Evolutionary conservation across 53 echinoderm and acorn worm genomes (phyloP), one percentile per base, ranked within the genome.

Genomic region (Temnopleurus reevesii): DNA sequence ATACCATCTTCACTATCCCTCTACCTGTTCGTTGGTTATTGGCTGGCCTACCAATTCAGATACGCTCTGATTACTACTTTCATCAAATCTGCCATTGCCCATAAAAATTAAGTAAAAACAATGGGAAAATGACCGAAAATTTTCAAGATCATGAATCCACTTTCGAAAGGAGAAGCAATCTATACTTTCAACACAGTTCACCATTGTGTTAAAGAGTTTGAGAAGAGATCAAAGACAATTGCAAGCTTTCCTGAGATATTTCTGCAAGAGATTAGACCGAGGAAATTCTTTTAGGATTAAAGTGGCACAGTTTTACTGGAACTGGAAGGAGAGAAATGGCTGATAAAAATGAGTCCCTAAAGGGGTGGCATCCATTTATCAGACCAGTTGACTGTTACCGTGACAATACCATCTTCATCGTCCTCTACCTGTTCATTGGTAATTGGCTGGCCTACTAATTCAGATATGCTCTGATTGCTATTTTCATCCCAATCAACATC

Each of bases 381-480:
- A 80, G 51, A 80, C 13, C n/a, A n/a, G n/a, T 51, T 4, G 79
- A 30, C 46, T 6, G 38, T 55, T 56, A 82, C 82, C 56, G 30
- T 82, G 82, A 33, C 56, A 54, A 12, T 53, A 5, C 53, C 57
- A 23, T 55, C 83, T 83, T 53, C 86, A 85, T 59, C 61, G 23
- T 85, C 86, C 29, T 24, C 45, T 85, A 85, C 86, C 61, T 85
- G 61, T 58, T 60, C 17, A 61, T 23, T 18, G 45, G 25, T 85
- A 85, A 59, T 87, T 51, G 30, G 36, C 30, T 87, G 71, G 46
- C 88, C 88, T 87, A 87, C 88, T 87, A 87, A 87, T 87, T 87
- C 71, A 26, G 88, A 53, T 66, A 71, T 71, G 88, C 88, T 87
- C 88, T 87, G 66, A 53, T 87, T 66, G 64, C 71, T 13, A 30